Evolutionary conservation across 2,113 vertebrate genomes (phyloP), one percentile per base, ranked within the genome.

Genomic region (Xenopus laevis): DNA sequence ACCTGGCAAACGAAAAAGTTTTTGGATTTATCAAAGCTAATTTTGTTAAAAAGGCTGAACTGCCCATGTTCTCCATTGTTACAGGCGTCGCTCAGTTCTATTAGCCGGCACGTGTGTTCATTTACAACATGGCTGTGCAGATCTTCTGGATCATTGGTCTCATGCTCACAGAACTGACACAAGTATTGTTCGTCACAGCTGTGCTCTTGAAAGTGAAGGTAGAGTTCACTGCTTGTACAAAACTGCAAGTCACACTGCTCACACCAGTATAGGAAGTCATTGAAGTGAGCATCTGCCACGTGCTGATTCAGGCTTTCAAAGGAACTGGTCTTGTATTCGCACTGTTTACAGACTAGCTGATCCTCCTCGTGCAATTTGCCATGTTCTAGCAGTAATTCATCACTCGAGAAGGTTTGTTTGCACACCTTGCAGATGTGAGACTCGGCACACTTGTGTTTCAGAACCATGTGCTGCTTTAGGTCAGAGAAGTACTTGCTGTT

Each of bases 1-100:
- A 92, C 89, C 61, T 92, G 91, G 72, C 91, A 93, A 0, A 93
- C 90, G 71, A 93, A 93, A 74, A 93, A 93, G 83, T 93, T 93
- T 52, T 89, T 91, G 78, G 89, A 89, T 16, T 91, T 92, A 79
- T 93, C 91, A 78, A 93, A 93, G 40, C 82, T 91, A 78, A 93
- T 92, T 83, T 93, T 93, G 81, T 88, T 91, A 65, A 92, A 80
- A 53, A 92, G 87, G 68, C 90, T 91, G 69, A 88, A 91, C 76
- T 91, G 88, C n/a, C 91, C 90, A 0, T 83, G 87, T 72, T 85
- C 86, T 71, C 89, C 88, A 69, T 13, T 87, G 18, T 90, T 75
- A 52, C 87, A 89, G 82, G 85, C 90, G 80, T 93, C 91, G 0
- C 91, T 93, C 1, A 93, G 55, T 82, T 93, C 91, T 30, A 93